Evolutionary conservation across 2,797 vertebrate genomes (phyloP), one percentile per base, ranked within the genome.

Genomic region (Diplodus puntazzo): DNA sequence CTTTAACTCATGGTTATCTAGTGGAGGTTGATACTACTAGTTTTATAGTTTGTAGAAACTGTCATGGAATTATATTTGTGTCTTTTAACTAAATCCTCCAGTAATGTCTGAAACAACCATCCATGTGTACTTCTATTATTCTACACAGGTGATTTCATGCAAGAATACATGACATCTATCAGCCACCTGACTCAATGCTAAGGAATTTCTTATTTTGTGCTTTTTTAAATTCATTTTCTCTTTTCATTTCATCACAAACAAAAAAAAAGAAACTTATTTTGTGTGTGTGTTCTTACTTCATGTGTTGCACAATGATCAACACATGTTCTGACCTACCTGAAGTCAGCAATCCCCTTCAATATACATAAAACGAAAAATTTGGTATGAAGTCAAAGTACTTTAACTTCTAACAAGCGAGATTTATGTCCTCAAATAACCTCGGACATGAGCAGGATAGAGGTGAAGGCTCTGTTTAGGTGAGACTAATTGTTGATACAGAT

Each of bases 381-480:
- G 20, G 20, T 74, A 13, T 55, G 53, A 79, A 57, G 70, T 68
- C 18, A 61, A 54, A 63, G 49, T 61, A 69, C 55, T 50, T 43
- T 68, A 20, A 53, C 25, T 73, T 69, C 48, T 48, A 42, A 73
- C 66, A 71, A 43, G 25, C 7, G 34, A 69, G 54, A 52, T 59
- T 46, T 43, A 75, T 55, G 20, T 65, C 50, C 43, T 62, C 2
- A 11, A 74, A 62, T n/a, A 52, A 4, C 23, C 60, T 43, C 1
- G 16, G 7, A 46, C 25, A 60, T 52, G 62, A 69, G 34, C 2
- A 11, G 21, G 42, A 49, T 6, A 64, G 42, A 70, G 5, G 3
- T 62, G 10, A 54, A 43, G n/a, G n/a, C 49, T 81, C 23, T 54
- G 59, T 73, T 77, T 54, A 68, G 48, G 11, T 75, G 10, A 34